These are phyloP conservation scores for Aleiodes leptofemur DNA, from an alignment of 2,888 invertebrate species.

Conservation along the genomic window DNA sequence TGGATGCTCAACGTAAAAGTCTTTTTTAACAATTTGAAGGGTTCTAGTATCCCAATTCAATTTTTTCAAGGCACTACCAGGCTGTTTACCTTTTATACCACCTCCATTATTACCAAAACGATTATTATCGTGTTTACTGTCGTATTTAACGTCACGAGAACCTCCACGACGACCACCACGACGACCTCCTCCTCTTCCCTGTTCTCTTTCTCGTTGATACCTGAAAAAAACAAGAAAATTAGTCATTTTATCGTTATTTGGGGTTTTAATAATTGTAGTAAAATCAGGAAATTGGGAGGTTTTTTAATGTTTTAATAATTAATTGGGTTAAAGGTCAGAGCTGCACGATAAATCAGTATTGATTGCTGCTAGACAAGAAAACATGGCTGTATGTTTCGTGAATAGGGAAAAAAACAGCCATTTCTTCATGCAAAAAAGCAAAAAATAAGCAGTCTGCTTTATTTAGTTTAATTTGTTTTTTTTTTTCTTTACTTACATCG, in stretches of 20 bases:
- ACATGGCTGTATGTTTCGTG: conserved; percentile 50
- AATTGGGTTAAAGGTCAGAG: conserved; percentile 31
- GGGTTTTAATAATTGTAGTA: no score
- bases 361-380: conserved; percentile 48
- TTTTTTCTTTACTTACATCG: conserved; percentile 50
- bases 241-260: no score
- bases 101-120: conserved; percentile 61
- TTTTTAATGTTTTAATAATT: background rate
- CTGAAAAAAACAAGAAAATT: conserved; percentile 51
- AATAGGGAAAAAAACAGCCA: conserved; percentile 36
- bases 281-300: no score
- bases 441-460: background rate
- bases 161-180: conserved; percentile 64
- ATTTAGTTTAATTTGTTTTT: background rate
- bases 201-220: conserved; percentile 68
- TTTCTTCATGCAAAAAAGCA: conserved; percentile 1
- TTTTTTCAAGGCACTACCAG: conserved; percentile 77
- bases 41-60: conserved; percentile 78
- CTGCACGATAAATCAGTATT: conserved; percentile 49
- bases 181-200: conserved; percentile 64
- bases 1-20: conserved; percentile 87
- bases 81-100: conserved; percentile 63
- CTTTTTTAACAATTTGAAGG: conserved; percentile 85
- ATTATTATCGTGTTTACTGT: conserved; percentile 61
- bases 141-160: conserved; percentile 64